A percentile compares a stretch with the other conserved stretches of the same genome.
Evolutionary conservation across 2,113 vertebrate species (phyloP).

Genomic region (Maccullochella peelii): DNA sequence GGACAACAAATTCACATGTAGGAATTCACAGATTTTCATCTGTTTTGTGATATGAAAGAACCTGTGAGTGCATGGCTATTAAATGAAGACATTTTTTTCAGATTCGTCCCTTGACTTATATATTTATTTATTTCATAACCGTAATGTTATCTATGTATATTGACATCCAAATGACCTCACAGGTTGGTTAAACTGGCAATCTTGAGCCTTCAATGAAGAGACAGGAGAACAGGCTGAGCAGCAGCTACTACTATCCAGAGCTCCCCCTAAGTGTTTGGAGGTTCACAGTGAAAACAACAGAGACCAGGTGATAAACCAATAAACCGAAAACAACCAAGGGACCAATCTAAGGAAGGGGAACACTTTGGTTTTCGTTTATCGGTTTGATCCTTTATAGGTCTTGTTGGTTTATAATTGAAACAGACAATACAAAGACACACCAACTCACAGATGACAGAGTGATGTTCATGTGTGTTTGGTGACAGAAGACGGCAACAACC

Average conservation of each 20-base stretch:
- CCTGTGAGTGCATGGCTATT: conserved; percentile 50
- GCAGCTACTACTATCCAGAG: conserved; percentile 63
- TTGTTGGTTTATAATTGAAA: conserved; percentile 61
- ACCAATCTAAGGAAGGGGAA: conserved; percentile 14
- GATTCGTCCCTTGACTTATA: background rate
- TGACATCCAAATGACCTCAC: conserved; percentile 37
- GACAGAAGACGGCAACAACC: conserved; percentile 63
- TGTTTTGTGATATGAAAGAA: conserved; percentile 11
- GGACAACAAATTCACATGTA: background rate
- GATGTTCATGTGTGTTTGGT: conserved; percentile 60
- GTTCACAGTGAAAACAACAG: conserved; percentile 74
- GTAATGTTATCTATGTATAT: background rate
- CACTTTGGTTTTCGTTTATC: conserved; percentile 67
- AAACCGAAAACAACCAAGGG: conserved; percentile 64
- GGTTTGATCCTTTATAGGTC: conserved; percentile 68
- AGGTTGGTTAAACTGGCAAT: conserved; percentile 15
- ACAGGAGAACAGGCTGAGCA: conserved; percentile 42
- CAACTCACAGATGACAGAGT: conserved; percentile 62
- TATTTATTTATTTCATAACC: background rate
- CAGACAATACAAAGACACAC: conserved; percentile 42
- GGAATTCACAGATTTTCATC: background rate
- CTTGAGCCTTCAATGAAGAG: background rate
- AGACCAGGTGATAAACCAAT: conserved; percentile 76
- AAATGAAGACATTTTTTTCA: background rate
- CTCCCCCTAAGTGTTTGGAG: conserved; percentile 81